A percentile compares a stretch with the other conserved stretches of the same genome.
These are phyloP conservation scores for Tapera naevia DNA, from an alignment of 2,797 vertebrate species.

Conservation along the genomic window DNA sequence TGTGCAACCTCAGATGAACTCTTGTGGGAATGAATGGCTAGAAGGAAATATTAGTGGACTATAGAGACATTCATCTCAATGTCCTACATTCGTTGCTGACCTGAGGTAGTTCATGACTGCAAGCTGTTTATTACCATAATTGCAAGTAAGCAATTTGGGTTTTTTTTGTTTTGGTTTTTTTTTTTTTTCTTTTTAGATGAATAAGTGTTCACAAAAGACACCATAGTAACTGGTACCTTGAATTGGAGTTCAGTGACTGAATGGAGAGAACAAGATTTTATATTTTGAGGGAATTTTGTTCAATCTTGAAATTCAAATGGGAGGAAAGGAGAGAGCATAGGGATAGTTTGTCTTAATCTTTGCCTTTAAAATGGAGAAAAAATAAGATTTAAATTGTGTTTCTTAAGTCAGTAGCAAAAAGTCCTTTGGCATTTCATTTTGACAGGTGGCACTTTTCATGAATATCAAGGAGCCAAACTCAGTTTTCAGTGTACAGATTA, in stretches of 20 bases:
- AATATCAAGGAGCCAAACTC: background rate
- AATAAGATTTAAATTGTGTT: background rate
- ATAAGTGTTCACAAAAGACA: constrained; percentile 46
- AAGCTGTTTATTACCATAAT: constrained; percentile 8
- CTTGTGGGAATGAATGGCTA: constrained; percentile 48
- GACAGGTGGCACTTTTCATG: background rate
- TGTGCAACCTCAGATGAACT: constrained; percentile 52
- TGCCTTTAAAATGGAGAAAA: background rate
- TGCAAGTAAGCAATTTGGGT: background rate
- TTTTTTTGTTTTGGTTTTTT: no score
- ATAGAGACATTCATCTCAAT: constrained; percentile 20
- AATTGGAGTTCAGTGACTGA: background rate
- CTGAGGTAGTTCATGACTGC: background rate
- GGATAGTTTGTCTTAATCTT: background rate
- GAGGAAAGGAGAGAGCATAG: background rate
- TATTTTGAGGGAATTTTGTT: background rate
- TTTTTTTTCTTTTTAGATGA: background rate
- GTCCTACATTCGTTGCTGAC: constrained; percentile 28
- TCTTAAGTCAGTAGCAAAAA: background rate
- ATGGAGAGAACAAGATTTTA: background rate
- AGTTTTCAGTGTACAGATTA: background rate
- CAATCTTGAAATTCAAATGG: background rate
- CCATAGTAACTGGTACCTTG: constrained; percentile 30
- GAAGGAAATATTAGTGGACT: constrained; percentile 39
- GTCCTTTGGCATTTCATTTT: background rate